These are phyloP conservation scores for Holotrichia oblita DNA, from an alignment of 1,140 invertebrate species.

Conservation along the genomic window DNA sequence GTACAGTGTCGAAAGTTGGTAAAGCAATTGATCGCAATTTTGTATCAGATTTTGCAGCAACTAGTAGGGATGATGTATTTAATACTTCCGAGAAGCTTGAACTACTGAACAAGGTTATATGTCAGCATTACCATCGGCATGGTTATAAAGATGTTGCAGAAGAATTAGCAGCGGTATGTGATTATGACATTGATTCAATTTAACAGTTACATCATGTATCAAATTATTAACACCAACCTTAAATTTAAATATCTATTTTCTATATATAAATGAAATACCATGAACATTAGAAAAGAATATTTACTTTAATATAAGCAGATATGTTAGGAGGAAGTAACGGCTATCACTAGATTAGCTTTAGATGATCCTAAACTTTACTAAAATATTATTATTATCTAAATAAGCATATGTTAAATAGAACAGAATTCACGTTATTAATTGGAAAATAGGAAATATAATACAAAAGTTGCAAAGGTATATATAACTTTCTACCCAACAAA, in stretches of 20 bases:
- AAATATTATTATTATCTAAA: too few species aligned
- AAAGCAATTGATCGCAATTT: slow-evolving; percentile 97
- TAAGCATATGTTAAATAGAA: too few species aligned
- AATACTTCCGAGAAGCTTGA: slow-evolving; percentile 79
- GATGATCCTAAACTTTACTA: too few species aligned
- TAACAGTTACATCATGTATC: background rate
- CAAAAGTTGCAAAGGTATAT: slow-evolving; percentile 38
- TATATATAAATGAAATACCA: too few species aligned
- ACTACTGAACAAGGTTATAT: slow-evolving; percentile 93
- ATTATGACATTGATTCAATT: slow-evolving; percentile 11
- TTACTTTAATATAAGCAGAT: too few species aligned
- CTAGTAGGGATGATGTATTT: slow-evolving; percentile 87
- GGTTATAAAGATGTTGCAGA: slow-evolving; percentile 91
- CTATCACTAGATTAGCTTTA: too few species aligned
- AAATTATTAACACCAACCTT: too few species aligned
- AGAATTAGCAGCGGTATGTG: slow-evolving; percentile 72
- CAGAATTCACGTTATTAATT: too few species aligned
- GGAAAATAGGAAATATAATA: too few species aligned
- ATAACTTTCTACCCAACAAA: background rate
- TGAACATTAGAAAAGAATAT: too few species aligned
- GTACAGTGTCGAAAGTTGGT: slow-evolving; percentile 95
- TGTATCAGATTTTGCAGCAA: slow-evolving; percentile 88
- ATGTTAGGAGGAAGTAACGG: too few species aligned
- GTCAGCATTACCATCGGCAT: slow-evolving; percentile 95
- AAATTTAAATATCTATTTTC: too few species aligned